These are phyloP conservation scores for Ophiodon elongatus DNA, from an alignment of 2,113 vertebrate genomes.

Conservation along the genomic window DNA sequence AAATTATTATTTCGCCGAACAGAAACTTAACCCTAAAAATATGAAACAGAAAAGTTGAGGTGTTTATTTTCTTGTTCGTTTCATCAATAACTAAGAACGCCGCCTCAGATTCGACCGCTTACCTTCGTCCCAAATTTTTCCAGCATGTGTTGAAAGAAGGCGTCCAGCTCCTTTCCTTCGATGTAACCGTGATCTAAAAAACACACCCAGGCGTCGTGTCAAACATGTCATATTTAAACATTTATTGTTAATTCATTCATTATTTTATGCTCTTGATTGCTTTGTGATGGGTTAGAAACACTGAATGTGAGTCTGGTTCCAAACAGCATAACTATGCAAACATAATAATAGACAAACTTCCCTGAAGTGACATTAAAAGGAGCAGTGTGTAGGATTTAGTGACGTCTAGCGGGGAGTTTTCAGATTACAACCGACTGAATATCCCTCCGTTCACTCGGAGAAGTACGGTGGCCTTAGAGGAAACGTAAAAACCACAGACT, in stretches of 20 bases:
- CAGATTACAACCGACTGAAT: too few species aligned
- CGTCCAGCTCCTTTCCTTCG: slow-evolving; percentile 86
- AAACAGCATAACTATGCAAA: background rate
- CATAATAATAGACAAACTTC: background rate
- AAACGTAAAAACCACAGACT: too few species aligned
- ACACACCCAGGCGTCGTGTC: background rate
- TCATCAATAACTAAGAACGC: background rate
- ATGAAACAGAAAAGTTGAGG: background rate
- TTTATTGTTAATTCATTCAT: background rate
- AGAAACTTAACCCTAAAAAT: background rate
- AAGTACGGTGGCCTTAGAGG: too few species aligned
- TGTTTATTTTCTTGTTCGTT: background rate
- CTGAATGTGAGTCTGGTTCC: background rate
- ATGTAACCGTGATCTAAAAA: slow-evolving; percentile 92
- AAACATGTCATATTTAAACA: background rate
- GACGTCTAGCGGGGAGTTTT: background rate
- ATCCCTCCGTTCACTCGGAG: too few species aligned
- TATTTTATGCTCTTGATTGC: background rate
- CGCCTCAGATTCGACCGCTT: slow-evolving; percentile 54
- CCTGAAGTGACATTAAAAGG: background rate
- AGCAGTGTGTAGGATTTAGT: background rate
- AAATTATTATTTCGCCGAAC: background rate
- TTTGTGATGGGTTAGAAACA: background rate
- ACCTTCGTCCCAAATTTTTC: slow-evolving; percentile 85
- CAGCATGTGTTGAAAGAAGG: slow-evolving; percentile 87